These are phyloP conservation scores for Laspeyria flexula DNA, from an alignment of 2,888 invertebrate species.

Conservation along the genomic window DNA sequence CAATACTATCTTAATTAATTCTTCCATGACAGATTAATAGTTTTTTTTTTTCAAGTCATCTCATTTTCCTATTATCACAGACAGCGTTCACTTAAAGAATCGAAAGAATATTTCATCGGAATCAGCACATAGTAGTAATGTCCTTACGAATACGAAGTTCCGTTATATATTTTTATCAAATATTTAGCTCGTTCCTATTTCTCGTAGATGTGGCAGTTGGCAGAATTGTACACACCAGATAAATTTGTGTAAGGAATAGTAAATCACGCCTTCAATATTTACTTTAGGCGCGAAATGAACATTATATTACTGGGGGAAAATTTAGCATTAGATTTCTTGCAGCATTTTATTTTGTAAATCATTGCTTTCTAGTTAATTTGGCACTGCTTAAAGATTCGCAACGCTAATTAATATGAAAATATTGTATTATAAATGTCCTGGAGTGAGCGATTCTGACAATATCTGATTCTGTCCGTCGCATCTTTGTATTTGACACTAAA, in stretches of 20 bases:
- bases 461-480: slow-evolving; percentile 7
- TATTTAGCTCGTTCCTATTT: slow-evolving; percentile 11
- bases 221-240: slow-evolving; percentile 33
- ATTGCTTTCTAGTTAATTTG: slow-evolving; percentile 15
- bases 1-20: too few relatives aligned
- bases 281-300: neutral
- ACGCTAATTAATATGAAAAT: neutral
- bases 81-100: too few relatives aligned
- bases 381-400: slow-evolving; percentile 5
- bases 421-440: slow-evolving; percentile 4
- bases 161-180: neutral
- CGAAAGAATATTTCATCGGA: too few relatives aligned
- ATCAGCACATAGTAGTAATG: too few relatives aligned
- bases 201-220: slow-evolving; percentile 20
- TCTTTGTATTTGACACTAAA: slow-evolving; percentile 10
- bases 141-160: too few relatives aligned
- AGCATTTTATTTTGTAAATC: slow-evolving; percentile 1
- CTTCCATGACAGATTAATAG: too few relatives aligned
- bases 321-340: neutral
- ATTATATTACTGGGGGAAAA: neutral
- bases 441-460: slow-evolving; percentile 37
- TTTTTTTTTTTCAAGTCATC: too few relatives aligned
- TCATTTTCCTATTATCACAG: too few relatives aligned
- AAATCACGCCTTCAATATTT: too few relatives aligned
- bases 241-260: neutral